Conservation (phyloP, 2,797 vertebrate genomes). For the Emydoidea blandingii region DNA sequence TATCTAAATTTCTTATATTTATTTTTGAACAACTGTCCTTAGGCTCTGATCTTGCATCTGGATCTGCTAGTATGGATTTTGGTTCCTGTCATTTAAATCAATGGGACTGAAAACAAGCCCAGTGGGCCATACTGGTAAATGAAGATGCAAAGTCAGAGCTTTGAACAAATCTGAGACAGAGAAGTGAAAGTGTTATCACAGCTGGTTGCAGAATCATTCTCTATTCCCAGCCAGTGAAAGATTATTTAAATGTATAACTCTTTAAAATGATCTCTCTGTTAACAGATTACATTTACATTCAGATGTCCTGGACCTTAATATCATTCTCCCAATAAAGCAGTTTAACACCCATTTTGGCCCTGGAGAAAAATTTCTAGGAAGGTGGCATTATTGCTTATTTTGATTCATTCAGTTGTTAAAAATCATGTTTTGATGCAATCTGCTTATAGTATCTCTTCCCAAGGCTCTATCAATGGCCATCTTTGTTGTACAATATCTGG, state of each 20-base stretch:
- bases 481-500: not conserved
- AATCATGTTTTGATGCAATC: not conserved
- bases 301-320: not conserved
- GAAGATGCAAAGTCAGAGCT: not conserved
- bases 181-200: not conserved
- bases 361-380: not conserved
- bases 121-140: not conserved
- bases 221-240: not conserved
- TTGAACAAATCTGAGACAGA: conserved; percentile 20
- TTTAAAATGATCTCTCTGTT: not conserved
- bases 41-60: conserved; percentile 47
- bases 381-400: not conserved
- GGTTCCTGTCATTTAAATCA: conserved; percentile 37
- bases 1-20: conserved; percentile 34
- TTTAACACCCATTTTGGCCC: not conserved
- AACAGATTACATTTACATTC: not conserved
- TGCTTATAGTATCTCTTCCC: not conserved
- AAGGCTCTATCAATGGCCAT: not conserved
- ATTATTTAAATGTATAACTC: not conserved
- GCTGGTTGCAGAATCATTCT: not conserved
- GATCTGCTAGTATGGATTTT: not conserved
- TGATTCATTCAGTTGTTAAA: not conserved
- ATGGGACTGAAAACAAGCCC: not conserved
- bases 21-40: conserved; percentile 35
- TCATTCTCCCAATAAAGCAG: not conserved